Percentiles rank a stretch among this genome's conserved stretches.
Evolutionary conservation across 2,797 vertebrate species (phyloP).

Genomic region (Sebastes taczanowskii): DNA sequence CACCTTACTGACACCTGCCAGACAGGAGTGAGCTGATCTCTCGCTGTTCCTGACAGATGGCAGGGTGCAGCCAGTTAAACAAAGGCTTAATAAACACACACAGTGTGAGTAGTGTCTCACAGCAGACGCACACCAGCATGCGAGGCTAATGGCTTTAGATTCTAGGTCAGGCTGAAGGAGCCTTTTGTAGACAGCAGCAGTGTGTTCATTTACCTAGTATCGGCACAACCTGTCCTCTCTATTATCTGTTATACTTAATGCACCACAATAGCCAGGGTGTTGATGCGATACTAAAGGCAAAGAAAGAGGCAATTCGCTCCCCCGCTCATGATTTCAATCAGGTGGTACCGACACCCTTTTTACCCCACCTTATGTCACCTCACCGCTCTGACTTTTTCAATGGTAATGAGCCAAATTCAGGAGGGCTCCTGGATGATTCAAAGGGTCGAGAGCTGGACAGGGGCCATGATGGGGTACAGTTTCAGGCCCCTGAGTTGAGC

Average conservation of each 20-base stretch:
- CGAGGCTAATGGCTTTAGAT: constrained; percentile 11
- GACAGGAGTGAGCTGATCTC: constrained; percentile 54
- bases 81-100: constrained; percentile 64
- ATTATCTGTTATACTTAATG: background rate
- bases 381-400: constrained; percentile 7
- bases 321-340: constrained; percentile 2
- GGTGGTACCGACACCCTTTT: constrained; percentile 18
- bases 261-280: background rate
- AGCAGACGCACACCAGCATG: constrained; percentile 20
- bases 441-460: background rate
- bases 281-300: background rate
- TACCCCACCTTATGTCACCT: constrained; percentile 15
- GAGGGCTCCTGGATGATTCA: background rate
- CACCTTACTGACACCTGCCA: constrained; percentile 61
- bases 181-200: background rate
- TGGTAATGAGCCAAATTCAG: background rate
- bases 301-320: background rate
- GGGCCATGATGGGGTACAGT: constrained; percentile 13
- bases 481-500: constrained; percentile 6
- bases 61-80: constrained; percentile 56
- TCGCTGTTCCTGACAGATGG: constrained; percentile 68
- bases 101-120: constrained; percentile 21
- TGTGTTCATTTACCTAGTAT: constrained; percentile 4
- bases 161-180: constrained; percentile 1
- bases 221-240: background rate